These are phyloP conservation scores for Lichenostomus cassidix DNA, from an alignment of 2,113 vertebrate genomes.

Conservation along the genomic window DNA sequence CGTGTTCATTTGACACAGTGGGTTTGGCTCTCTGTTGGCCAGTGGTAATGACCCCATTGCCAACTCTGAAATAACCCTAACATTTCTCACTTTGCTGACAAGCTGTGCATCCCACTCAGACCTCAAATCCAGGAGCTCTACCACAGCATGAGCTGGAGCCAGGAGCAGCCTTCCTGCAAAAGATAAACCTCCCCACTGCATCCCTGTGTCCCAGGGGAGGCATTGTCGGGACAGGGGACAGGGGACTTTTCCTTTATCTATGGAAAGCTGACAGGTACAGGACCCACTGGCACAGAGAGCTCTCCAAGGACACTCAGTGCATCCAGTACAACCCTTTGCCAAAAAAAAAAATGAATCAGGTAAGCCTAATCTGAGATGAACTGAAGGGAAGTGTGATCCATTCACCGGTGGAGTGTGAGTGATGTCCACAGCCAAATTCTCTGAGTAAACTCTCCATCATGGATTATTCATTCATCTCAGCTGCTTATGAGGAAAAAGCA, in stretches of 20 bases:
- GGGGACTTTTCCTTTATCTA: neutral
- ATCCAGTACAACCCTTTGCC: neutral
- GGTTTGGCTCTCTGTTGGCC: neutral
- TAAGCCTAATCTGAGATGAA: neutral
- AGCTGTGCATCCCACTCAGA: neutral
- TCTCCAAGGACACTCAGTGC: neutral
- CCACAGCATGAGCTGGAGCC: neutral
- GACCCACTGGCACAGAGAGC: accelerated
- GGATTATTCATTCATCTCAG: conserved; percentile 30
- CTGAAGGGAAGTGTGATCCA: neutral
- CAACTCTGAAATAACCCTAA: neutral
- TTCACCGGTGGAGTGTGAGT: neutral
- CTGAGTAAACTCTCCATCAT: conserved; percentile 13
- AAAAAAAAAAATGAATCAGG: neutral
- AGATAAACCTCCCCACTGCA: neutral
- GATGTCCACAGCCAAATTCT: neutral
- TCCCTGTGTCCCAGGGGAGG: neutral
- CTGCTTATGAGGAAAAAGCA: neutral
- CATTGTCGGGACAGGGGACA: no score
- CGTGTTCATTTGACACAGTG: neutral
- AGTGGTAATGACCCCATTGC: neutral
- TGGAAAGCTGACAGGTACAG: neutral
- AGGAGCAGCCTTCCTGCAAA: neutral
- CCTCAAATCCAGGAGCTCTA: neutral
- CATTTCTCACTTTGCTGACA: neutral